phyloP scores from a whole-genome alignment of 2,888 invertebrate genomes.

The Andrena marginata region DNA sequence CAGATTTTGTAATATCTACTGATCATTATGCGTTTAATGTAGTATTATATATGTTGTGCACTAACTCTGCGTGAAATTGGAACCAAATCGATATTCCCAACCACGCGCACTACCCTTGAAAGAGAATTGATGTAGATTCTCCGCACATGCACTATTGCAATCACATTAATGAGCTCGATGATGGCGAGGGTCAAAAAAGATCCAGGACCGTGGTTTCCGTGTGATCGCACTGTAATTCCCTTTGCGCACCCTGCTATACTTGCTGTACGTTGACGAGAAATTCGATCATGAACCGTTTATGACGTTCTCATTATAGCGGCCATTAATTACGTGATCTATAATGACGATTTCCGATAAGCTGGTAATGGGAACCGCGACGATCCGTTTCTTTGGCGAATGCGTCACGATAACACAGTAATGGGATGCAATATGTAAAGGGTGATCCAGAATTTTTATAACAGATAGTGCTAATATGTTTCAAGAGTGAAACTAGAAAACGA shows the following conservation, averaged over 20 bases:
- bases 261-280: constrained; percentile 3
- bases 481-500: too few species aligned
- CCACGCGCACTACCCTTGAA: background rate
- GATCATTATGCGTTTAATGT: too few species aligned
- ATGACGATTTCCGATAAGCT: constrained; percentile 30
- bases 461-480: too few species aligned
- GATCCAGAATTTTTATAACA: too few species aligned
- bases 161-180: constrained; percentile 10
- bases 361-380: constrained; percentile 23
- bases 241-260: background rate
- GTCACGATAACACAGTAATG: background rate
- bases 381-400: background rate
- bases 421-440: background rate
- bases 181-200: background rate
- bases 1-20: too few species aligned
- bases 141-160: constrained; percentile 1
- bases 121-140: constrained; percentile 9
- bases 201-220: constrained; percentile 5
- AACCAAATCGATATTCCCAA: too few species aligned
- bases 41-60: too few species aligned
- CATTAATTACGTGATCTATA: constrained; percentile 32
- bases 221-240: constrained; percentile 3
- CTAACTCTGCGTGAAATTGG: too few species aligned
- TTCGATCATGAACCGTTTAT: constrained; percentile 38
- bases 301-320: constrained; percentile 29